These are phyloP conservation scores for Eubasilissa regina DNA, from an alignment of 1,140 invertebrate genomes.

Conservation along the genomic window DNA sequence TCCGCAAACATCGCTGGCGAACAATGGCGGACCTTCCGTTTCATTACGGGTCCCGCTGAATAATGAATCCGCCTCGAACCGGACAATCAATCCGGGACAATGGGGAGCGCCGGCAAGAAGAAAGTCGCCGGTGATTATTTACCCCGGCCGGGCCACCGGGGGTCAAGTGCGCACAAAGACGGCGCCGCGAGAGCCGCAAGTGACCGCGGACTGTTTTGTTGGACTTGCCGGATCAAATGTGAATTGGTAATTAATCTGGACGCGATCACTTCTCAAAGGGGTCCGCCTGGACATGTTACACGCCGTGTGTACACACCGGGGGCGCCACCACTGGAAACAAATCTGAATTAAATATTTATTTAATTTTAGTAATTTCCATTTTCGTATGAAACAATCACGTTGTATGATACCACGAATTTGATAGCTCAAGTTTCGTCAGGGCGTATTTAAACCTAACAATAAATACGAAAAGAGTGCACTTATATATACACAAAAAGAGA, in stretches of 20 bases:
- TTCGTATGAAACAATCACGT: too few species aligned
- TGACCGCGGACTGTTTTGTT: slow-evolving; percentile 10
- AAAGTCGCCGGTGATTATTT: slow-evolving; percentile 11
- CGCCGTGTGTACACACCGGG: too few species aligned
- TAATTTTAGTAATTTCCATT: too few species aligned
- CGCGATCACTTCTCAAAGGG: neutral
- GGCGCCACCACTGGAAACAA: too few species aligned
- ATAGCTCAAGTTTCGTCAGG: too few species aligned
- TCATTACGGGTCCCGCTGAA: slow-evolving; percentile 9
- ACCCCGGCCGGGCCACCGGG: neutral
- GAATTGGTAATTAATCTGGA: slow-evolving; percentile 15
- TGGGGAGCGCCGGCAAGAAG: too few species aligned
- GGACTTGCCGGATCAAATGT: neutral
- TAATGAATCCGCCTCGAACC: slow-evolving; percentile 1
- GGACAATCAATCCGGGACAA: slow-evolving; percentile 14
- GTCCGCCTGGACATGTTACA: neutral
- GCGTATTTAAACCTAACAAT: too few species aligned
- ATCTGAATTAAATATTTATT: too few species aligned
- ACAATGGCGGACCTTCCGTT: slow-evolving; percentile 4
- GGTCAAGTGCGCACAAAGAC: neutral
- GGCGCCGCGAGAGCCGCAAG: neutral
- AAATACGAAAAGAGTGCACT: too few species aligned
- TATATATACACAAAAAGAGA: too few species aligned
- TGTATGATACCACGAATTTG: too few species aligned
- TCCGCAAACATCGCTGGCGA: neutral